Conservation (phyloP, 2,113 vertebrate genomes). For the Ictalurus punctatus region DNA sequence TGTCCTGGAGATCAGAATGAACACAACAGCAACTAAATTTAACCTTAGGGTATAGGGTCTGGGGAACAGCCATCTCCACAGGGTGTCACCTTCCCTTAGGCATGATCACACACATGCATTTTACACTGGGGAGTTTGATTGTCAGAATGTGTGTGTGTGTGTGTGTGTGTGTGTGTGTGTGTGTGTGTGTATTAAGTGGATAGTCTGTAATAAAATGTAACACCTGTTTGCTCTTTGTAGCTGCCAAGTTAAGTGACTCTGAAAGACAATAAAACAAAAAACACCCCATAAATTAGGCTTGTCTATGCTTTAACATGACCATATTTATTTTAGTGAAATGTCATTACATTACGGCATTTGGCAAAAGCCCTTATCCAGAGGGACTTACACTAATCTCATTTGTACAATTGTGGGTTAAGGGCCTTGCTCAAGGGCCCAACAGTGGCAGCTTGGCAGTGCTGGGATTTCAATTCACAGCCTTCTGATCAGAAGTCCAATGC, state of each 20-base stretch:
- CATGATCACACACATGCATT: slow-evolving; percentile 3
- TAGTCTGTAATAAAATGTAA: slow-evolving; percentile 18
- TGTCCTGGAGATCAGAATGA: slow-evolving; percentile 74
- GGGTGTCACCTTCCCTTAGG: slow-evolving; percentile 1
- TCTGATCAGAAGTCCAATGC: no score
- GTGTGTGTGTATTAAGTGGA: neutral
- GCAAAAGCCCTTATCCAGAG: no score
- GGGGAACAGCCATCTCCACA: slow-evolving; percentile 53
- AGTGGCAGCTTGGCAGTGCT: no score
- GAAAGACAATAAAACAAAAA: neutral
- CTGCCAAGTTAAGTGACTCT: slow-evolving; percentile 17
- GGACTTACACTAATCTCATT: no score
- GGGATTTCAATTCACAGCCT: no score
- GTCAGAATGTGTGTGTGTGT: neutral
- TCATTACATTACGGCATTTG: no score
- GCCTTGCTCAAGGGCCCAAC: no score
- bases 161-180: no score
- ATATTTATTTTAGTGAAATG: neutral
- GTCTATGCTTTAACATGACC: neutral
- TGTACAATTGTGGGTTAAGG: no score
- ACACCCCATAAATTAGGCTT: neutral
- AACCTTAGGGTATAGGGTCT: slow-evolving; percentile 63
- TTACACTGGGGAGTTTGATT: neutral
- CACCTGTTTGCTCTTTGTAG: slow-evolving; percentile 22
- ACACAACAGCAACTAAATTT: slow-evolving; percentile 75